Evolutionary conservation across 2,888 invertebrate species (phyloP).

Genomic region (Chymomyza amoena): DNA sequence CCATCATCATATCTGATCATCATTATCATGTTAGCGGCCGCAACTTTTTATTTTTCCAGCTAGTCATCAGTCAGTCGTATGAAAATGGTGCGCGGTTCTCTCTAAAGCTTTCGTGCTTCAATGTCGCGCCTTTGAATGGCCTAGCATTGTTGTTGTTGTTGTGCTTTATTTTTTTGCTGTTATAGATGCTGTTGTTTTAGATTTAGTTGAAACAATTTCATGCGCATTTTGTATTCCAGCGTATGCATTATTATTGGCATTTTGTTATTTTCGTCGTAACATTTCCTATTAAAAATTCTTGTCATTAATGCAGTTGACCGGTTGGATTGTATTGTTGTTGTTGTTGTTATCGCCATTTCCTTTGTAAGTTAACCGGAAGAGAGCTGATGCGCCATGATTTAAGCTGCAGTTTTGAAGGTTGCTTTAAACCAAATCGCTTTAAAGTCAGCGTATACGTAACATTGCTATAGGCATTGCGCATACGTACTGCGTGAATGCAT

Average conservation of each 20-base stretch:
- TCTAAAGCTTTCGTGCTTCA: constrained; percentile 44
- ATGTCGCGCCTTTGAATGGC: constrained; percentile 62
- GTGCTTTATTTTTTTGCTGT: constrained; percentile 1
- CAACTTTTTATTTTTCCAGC: constrained; percentile 40
- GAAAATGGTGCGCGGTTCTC: constrained; percentile 36
- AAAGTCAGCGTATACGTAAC: constrained; percentile 47
- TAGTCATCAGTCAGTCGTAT: constrained; percentile 27
- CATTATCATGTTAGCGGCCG: background rate
- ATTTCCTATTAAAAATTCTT: constrained; percentile 57
- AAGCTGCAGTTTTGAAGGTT: background rate
- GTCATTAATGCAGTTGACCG: constrained; percentile 50
- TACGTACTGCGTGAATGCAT: constrained; percentile 31
- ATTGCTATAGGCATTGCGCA: constrained; percentile 32
- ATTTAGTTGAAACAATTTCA: constrained; percentile 39
- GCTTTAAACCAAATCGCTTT: background rate
- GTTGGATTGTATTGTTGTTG: constrained; percentile 17
- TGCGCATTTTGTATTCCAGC: constrained; percentile 33
- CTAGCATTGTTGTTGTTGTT: constrained; percentile 38
- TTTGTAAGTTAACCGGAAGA: constrained; percentile 54
- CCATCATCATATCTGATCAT: background rate
- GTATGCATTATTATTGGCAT: constrained; percentile 18
- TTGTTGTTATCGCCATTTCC: constrained; percentile 31
- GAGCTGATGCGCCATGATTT: constrained; percentile 4
- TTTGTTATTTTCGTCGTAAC: constrained; percentile 6
- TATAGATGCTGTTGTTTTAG: background rate